Evolutionary conservation across 1,140 invertebrate genomes (phyloP), one percentile per base, ranked within the genome.

Genomic region (Cydia amplana): DNA sequence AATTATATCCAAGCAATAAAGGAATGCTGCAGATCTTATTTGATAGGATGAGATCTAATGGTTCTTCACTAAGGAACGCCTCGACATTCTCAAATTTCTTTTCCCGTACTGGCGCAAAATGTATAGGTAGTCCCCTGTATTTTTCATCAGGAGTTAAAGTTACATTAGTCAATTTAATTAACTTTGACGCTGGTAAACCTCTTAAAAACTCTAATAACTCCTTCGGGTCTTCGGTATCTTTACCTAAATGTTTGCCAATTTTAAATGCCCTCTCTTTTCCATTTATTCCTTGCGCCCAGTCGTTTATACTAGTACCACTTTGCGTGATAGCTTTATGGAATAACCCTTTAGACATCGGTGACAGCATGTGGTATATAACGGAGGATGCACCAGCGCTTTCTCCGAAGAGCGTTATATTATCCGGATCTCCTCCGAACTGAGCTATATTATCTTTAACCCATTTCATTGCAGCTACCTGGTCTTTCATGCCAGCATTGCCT

Each of bases 401-500:
- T 1, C 96, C 96, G 82, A 97, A 96, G 25, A 97, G 87, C 0
- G 96, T 96, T 0, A 98, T 94, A 84, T 95, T 95, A 43, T 95
- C 87, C 0, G 95, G 93, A 87, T 96, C 95, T 0, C 97, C 97
- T 9, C 96, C 96, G 84, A 97, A 97, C 60, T 93, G 63, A 4
- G 65, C 63, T 16, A 93, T 93, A 78, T 94, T 93, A n/a, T 87
- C 83, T 75, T 89, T 87, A 3, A 93, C 80, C 92, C 93, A 93
- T 60, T 79, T 78, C 25, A 93, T 77, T 1, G 90, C 90, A 4
- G 81, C 82, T 9, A 95, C 94, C 89, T 96, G 95, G 81, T 96
- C 96, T 78, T 95, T 94, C 32, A 96, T 85, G 0, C 94, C 96
- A 55, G 93, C 95, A 91, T 96, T 95, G 51, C 96, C 94, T 1